Evolutionary conservation across 2,797 vertebrate species (phyloP).

Genomic region (Columba guinea): DNA sequence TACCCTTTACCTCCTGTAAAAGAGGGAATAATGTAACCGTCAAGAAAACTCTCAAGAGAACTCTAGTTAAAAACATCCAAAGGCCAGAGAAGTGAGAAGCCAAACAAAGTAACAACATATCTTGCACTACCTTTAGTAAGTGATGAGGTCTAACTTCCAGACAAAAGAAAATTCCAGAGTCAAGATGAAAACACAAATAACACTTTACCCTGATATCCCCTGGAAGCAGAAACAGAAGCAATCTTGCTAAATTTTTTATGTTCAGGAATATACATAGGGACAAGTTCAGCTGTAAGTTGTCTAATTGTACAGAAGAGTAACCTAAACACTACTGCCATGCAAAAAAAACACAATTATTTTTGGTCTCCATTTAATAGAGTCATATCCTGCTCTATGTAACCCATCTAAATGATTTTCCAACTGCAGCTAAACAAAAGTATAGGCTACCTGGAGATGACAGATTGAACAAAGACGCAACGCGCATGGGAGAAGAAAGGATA

Average conservation of each 20-base stretch:
- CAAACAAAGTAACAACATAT: rapidly evolving
- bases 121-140: not conserved
- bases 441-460: slow-evolving; percentile 59
- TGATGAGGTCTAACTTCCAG: not conserved
- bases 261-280: not conserved
- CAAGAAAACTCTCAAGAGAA: not conserved
- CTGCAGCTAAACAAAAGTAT: slow-evolving; percentile 46
- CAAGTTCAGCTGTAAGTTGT: not conserved
- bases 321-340: not conserved
- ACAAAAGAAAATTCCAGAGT: not conserved
- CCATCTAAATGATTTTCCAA: slow-evolving; percentile 64
- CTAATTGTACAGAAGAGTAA: not conserved
- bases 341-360: not conserved
- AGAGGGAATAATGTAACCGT: not conserved
- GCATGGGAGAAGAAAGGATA: slow-evolving; percentile 53
- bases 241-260: not conserved
- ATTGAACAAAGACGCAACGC: slow-evolving; percentile 15
- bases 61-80: not conserved
- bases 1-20: not conserved
- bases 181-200: not conserved
- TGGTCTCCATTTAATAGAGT: slow-evolving; percentile 13
- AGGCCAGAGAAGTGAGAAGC: rapidly evolving
- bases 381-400: slow-evolving; percentile 51
- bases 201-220: not conserved
- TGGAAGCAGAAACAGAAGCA: not conserved